These are phyloP conservation scores for Maconellicoccus hirsutus DNA, from an alignment of 1,140 invertebrate genomes.

Conservation along the genomic window DNA sequence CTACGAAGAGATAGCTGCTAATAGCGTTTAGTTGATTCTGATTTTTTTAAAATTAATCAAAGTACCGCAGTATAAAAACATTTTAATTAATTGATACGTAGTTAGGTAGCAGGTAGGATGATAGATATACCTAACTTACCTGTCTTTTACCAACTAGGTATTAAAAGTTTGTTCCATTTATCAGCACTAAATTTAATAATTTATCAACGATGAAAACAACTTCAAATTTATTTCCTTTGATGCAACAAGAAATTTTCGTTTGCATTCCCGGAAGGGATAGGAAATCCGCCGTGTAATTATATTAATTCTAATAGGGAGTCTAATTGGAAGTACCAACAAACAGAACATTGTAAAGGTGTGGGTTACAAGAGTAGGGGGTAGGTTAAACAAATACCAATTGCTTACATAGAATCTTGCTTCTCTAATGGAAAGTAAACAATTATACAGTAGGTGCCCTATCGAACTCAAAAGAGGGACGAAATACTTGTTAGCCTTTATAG, in stretches of 20 bases:
- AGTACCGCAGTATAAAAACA: no score
- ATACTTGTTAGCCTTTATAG: conserved; percentile 19
- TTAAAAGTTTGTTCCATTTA: not conserved
- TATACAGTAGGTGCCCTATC: conserved; percentile 18
- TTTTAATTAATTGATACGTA: no score
- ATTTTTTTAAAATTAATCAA: no score
- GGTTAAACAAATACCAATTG: conserved; percentile 20
- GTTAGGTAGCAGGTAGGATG: no score
- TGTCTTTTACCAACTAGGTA: no score
- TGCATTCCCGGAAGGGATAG: not conserved
- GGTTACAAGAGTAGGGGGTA: not conserved
- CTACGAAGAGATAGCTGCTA: no score
- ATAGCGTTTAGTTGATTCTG: no score
- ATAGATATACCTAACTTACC: no score
- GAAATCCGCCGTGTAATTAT: conserved; percentile 13
- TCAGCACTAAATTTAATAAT: not conserved
- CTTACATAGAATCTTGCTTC: conserved; percentile 21
- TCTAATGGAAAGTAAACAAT: conserved; percentile 22
- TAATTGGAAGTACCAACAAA: conserved; percentile 21
- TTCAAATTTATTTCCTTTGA: not conserved
- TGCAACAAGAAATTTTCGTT: not conserved
- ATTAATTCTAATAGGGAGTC: conserved; percentile 21
- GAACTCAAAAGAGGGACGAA: not conserved
- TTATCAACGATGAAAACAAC: not conserved
- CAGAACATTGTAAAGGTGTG: conserved; percentile 11